Evolutionary conservation across 2,797 vertebrate genomes (phyloP), one percentile per base, ranked within the genome.

Genomic region (Bradypodion pumilum): DNA sequence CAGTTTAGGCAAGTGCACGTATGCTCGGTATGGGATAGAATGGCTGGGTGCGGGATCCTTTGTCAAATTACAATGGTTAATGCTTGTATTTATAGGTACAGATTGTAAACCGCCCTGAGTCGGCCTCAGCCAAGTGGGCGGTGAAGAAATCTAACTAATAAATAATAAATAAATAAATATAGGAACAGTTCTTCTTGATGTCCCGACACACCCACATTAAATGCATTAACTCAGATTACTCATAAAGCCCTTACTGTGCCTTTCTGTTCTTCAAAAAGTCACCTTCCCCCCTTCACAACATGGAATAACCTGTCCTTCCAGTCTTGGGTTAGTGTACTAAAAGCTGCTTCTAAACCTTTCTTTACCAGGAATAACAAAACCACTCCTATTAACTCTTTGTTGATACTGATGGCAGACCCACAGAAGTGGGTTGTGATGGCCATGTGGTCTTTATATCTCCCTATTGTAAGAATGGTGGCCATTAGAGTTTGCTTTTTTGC

Each of bases 281-380:
- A 81, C 82, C 88, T 49, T 70, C 32, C 49, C 70, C n/a, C 80
- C 74, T 81, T 90, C 70, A 40, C 12, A 85, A 5, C 65, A 29
- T 29, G 46, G 63, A 65, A 90, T 81, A 93, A 90, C 92, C 89
- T 86, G 83, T 92, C 94, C 92, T 93, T 91, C 88, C 82, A 49
- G 80, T 90, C 74, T 10, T 76, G 56, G 69, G 13, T 78, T 83
- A 84, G 19, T 74, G 80, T 83, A 83, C 78, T 81, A 9, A 42
- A 49, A 66, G 25, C 52, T 86, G n/a, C 44, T 65, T 56, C 68
- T 16, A 16, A 59, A 44, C 7, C 44, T 83, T 77, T 15, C 21
- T 1, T 10, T 82, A 72, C 27, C 65, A 86, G 46, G 44, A 56
- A n/a, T 59, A 70, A 6, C 68, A 72, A 70, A 82, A 15, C 3